A percentile compares a stretch with the other conserved stretches of the same genome.
These are phyloP conservation scores for Engraulis encrasicolus DNA, from an alignment of 2,113 vertebrate species.

Conservation along the genomic window DNA sequence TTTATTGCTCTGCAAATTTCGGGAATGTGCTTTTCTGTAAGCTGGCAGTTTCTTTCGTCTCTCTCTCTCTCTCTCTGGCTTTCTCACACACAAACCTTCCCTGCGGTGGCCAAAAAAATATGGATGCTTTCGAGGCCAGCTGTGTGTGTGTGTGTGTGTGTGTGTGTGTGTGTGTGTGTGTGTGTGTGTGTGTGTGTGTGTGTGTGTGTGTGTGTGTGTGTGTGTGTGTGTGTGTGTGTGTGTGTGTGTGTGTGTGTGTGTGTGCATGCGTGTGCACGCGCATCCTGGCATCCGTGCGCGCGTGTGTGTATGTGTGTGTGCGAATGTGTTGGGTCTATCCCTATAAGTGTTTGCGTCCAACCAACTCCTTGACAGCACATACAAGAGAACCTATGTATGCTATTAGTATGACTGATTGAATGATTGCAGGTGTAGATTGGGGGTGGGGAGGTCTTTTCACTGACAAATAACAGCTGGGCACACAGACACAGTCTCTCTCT, in stretches of 20 bases:
- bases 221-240: background rate
- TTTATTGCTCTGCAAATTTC: background rate
- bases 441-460: background rate
- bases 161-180: background rate
- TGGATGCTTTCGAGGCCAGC: background rate
- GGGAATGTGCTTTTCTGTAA: slow-evolving; percentile 5
- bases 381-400: background rate
- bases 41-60: background rate
- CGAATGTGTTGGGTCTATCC: background rate
- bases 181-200: background rate
- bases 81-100: background rate
- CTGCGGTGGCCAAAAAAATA: background rate
- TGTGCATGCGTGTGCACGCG: background rate
- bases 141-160: background rate
- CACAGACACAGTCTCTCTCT: no score
- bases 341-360: background rate
- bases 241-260: background rate
- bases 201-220: background rate
- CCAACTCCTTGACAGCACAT: no score
- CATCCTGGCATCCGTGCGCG: background rate
- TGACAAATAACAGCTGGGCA: background rate
- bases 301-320: background rate
- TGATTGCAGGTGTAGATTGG: background rate
- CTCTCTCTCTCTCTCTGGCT: background rate
- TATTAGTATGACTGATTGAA: background rate